Conservation (phyloP, 1,140 invertebrate genomes). For the Drosophila lacertosa region DNA sequence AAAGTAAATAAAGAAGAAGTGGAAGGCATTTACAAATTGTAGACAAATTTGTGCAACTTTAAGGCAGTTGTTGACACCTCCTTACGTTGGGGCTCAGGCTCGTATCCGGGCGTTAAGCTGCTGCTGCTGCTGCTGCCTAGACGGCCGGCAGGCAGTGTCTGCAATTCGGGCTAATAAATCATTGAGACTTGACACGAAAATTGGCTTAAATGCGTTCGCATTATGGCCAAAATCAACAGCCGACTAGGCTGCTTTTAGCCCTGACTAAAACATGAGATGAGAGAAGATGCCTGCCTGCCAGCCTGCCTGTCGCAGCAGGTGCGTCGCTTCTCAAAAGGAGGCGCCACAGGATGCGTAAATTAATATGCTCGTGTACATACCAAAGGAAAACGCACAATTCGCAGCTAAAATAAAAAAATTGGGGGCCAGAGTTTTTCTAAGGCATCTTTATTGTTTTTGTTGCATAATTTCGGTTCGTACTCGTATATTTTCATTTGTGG, state of each 20-base stretch:
- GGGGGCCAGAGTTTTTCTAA: conserved; percentile 7
- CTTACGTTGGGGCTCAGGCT: conserved; percentile 5
- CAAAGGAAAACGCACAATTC: conserved; percentile 8
- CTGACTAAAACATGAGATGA: neutral
- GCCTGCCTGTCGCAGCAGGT: conserved; percentile 57
- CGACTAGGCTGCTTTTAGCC: neutral
- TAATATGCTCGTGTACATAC: conserved; percentile 32
- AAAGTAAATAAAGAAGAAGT: conserved; percentile 27
- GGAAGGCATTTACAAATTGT: conserved; percentile 54
- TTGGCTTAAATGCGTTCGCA: conserved; percentile 72
- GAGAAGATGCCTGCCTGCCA: conserved; percentile 23
- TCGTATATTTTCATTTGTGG: conserved; percentile 65
- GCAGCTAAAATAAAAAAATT: conserved; percentile 1
- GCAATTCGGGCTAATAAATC: conserved; percentile 69
- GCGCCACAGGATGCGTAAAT: conserved; percentile 37
- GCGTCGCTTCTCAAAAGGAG: conserved; percentile 53
- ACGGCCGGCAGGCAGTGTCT: conserved; percentile 19
- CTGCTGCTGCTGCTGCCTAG: neutral
- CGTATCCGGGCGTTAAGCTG: conserved; percentile 34
- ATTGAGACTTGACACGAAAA: conserved; percentile 58
- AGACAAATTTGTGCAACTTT: conserved; percentile 70
- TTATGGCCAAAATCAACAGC: conserved; percentile 60
- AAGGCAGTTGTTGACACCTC: conserved; percentile 63
- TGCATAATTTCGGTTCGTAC: conserved; percentile 55
- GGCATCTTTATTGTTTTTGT: conserved; percentile 56